Conservation (phyloP, 1,140 invertebrate genomes). For the Plodia interpunctella region DNA sequence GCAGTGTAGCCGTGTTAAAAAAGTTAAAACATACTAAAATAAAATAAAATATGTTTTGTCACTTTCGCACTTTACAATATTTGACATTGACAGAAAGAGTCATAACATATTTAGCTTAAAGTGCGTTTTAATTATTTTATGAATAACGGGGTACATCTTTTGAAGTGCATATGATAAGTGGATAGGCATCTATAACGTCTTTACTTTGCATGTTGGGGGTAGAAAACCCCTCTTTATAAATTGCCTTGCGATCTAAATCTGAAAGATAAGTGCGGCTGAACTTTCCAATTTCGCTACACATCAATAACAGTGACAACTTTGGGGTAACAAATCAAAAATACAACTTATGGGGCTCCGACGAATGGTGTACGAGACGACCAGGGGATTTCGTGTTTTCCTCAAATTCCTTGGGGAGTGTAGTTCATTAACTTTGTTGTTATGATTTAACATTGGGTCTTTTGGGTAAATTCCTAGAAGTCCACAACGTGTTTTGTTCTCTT, state of each 20-base stretch:
- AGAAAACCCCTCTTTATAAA: constrained; percentile 66
- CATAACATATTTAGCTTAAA: too few species aligned
- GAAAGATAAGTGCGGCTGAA: constrained; percentile 70
- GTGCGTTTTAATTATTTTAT: too few species aligned
- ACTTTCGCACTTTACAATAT: too few species aligned
- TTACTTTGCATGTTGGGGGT: constrained; percentile 29
- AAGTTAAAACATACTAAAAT: too few species aligned
- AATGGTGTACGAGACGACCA: constrained; percentile 26
- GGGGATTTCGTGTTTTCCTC: not conserved
- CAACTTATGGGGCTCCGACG: constrained; percentile 39
- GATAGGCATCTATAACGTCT: not conserved
- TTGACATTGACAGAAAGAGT: too few species aligned
- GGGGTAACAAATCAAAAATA: constrained; percentile 69
- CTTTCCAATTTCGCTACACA: constrained; percentile 74
- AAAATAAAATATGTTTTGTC: too few species aligned
- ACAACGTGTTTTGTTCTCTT: too few species aligned
- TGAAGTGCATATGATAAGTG: too few species aligned
- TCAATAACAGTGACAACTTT: constrained; percentile 69
- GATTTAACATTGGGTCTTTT: too few species aligned
- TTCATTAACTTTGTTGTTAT: not conserved
- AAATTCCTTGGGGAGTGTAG: not conserved
- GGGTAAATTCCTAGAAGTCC: too few species aligned
- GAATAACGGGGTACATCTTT: too few species aligned
- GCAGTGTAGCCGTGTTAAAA: too few species aligned
- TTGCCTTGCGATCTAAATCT: constrained; percentile 74